Evolutionary conservation across 2,113 vertebrate genomes (phyloP).

Genomic region (Heteronetta atricapilla): DNA sequence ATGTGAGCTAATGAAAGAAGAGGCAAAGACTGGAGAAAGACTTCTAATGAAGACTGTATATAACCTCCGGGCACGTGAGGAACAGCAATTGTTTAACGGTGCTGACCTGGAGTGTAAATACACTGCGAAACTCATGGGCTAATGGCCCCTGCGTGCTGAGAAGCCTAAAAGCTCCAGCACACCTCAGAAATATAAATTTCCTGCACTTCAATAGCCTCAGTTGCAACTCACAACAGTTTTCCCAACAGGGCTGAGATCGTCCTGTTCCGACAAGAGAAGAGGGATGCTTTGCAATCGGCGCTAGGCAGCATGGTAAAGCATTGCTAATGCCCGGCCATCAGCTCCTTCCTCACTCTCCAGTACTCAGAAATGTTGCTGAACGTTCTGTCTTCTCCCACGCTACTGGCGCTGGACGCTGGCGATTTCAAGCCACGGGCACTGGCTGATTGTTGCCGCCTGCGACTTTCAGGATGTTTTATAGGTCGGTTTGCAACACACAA

Average conservation of each 20-base stretch:
- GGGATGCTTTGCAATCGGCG: not conserved
- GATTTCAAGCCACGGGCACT: not conserved
- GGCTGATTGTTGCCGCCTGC: not conserved
- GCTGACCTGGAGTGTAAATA: not conserved
- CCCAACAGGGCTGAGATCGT: not conserved
- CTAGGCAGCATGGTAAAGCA: conserved; percentile 25
- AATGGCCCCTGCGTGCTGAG: not conserved
- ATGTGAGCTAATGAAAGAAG: not conserved
- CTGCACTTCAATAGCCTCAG: accelerated
- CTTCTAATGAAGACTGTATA: not conserved
- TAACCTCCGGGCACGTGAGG: not conserved
- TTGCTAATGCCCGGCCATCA: not conserved
- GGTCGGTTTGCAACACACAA: conserved; percentile 4
- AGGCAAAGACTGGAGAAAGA: not conserved
- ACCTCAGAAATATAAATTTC: not conserved
- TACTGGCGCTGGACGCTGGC: not conserved
- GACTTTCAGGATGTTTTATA: not conserved
- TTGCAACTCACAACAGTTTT: not conserved
- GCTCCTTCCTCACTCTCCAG: not conserved
- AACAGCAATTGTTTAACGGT: not conserved
- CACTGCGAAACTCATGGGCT: not conserved
- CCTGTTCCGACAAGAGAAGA: not conserved
- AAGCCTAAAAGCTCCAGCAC: not conserved
- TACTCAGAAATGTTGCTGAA: not conserved
- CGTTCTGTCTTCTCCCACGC: not conserved